These are phyloP conservation scores for Callithrix jacchus DNA, from an alignment of 2,113 vertebrate species.

Conservation along the genomic window DNA sequence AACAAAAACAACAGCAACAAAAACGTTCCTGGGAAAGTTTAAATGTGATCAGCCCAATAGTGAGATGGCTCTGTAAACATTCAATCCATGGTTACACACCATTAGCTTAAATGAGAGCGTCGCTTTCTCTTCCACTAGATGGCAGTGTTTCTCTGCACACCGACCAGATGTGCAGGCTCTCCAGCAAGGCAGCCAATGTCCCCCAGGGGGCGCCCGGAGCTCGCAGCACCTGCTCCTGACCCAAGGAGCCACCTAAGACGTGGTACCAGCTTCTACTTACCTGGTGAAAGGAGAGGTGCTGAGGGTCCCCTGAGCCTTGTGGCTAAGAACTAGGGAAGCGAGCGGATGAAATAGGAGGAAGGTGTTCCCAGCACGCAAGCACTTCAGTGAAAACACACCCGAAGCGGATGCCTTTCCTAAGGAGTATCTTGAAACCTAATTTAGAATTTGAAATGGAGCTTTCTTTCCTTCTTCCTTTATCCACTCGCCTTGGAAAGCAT, in stretches of 20 bases:
- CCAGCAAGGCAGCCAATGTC: rapidly evolving
- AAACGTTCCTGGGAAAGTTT: neutral
- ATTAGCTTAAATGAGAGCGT: neutral
- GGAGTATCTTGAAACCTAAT: neutral
- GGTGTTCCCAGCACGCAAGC: no score
- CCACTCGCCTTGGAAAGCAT: neutral
- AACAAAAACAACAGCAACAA: no score
- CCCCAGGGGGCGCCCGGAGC: neutral
- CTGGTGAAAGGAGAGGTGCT: neutral
- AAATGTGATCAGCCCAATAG: neutral
- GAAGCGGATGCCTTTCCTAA: neutral
- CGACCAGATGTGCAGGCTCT: rapidly evolving
- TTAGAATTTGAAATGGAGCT: neutral
- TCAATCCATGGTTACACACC: no score
- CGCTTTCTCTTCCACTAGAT: slow-evolving; percentile 54
- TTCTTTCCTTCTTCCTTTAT: neutral
- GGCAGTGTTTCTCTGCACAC: slow-evolving; percentile 50
- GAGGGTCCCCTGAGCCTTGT: rapidly evolving
- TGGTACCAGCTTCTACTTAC: neutral
- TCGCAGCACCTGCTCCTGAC: no score
- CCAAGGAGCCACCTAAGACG: neutral
- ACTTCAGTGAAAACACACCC: neutral
- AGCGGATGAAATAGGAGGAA: neutral
- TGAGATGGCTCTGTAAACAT: neutral
- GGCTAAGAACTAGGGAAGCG: neutral